A percentile compares a stretch with the other conserved stretches of the same genome.
These are phyloP conservation scores for Paracentrotus lividus DNA, from an alignment of 53 echinoderm and acorn worm genomes.

Conservation along the genomic window DNA sequence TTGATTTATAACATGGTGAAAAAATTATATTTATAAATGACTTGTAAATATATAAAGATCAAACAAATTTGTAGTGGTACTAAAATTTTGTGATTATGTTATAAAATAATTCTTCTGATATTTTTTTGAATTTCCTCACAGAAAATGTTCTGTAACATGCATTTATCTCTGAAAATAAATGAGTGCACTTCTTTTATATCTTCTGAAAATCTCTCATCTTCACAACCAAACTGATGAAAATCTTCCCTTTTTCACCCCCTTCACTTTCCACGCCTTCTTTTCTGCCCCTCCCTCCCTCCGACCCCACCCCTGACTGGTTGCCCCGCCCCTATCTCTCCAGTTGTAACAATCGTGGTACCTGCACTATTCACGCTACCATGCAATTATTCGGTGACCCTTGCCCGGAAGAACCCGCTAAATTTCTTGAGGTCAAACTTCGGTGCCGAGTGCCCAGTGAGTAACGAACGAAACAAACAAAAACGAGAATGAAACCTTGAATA, in stretches of 20 bases:
- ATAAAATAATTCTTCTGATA: not conserved
- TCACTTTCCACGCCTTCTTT: slow-evolving; percentile 13
- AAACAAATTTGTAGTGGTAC: too few relatives aligned
- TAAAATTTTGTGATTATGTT: not conserved
- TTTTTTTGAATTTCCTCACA: not conserved
- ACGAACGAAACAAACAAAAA: slow-evolving; percentile 18
- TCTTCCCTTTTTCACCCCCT: slow-evolving; percentile 49
- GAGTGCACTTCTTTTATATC: not conserved
- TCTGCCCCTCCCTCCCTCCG: not conserved
- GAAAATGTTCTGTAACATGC: not conserved
- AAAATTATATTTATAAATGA: too few relatives aligned
- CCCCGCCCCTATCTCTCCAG: slow-evolving; percentile 68
- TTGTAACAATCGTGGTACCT: slow-evolving; percentile 80
- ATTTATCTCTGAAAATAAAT: not conserved
- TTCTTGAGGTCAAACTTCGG: slow-evolving; percentile 81
- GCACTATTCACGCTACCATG: slow-evolving; percentile 86
- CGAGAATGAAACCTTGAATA: slow-evolving; percentile 22
- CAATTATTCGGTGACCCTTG: slow-evolving; percentile 92
- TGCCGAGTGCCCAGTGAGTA: slow-evolving; percentile 63
- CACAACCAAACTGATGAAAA: not conserved
- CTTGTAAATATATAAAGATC: too few relatives aligned
- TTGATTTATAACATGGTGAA: not conserved
- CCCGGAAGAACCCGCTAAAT: slow-evolving; percentile 79
- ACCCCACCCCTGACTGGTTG: slow-evolving; percentile 31
- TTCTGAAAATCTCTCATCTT: not conserved